Evolutionary conservation across 2,888 invertebrate genomes (phyloP), one percentile per base, ranked within the genome.

Genomic region (Argyresthia albistria): DNA sequence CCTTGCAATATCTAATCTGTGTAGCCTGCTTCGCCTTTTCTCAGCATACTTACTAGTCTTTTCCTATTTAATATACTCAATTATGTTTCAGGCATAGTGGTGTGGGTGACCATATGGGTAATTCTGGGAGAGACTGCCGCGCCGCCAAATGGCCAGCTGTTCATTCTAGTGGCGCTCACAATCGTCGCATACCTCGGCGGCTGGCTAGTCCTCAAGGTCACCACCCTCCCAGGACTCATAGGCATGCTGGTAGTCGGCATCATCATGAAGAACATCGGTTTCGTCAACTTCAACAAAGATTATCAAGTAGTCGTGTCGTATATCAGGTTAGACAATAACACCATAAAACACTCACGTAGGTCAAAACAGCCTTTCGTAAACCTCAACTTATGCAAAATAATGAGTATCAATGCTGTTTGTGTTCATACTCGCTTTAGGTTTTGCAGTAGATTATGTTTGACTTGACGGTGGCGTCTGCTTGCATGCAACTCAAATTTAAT

Each of bases 241-340:
- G 97, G 96, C 51, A 96, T 97, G 95, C 89, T 97, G 15, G 77
- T 95, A 60, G 93, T 94, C 46, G 97, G 96, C 61, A 90, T 96
- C 51, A 62, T 95, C 43, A 69, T 88, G 58, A 79, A 93, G 78
- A 96, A 96, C 70, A 77, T 93, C 35, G 93, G 93, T 42, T 89
- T 93, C 65, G 91, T 95, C 51, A 80, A 91, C 71, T 90, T 94
- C 64, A 92, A 93, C 61, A 90, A 90, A 7, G 88, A 88, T 36
- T 95, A 94, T 69, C 72, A 82, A 48, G 80, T 88, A 57, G 91
- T 95, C 43, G 89, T 92, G 39, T 89, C 91, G 39, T 92, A 93
- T 70, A 80, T 96, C 59, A 92, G 94, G 94, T 93, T 62, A 57
- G 55, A 35, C 4, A 12, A 48, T 8, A 43, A 43, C 3, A 12